Base-by-base conservation (phyloP, 2,888 invertebrate genomes). In the Ormyrus rosae region DNA sequence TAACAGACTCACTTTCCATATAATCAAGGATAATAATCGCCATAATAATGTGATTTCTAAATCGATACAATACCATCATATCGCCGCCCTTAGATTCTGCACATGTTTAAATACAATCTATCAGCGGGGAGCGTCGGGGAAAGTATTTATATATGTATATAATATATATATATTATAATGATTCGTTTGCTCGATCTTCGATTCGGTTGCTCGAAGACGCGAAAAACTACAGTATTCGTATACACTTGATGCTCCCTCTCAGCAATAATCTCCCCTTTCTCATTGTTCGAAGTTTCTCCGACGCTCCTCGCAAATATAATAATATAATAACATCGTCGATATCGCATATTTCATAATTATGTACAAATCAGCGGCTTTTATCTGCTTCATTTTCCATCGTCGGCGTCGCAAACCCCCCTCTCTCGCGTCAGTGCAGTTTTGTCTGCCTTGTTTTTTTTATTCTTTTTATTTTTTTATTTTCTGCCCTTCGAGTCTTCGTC, bases 331-430 rank as follows among this genome's bases (percentile, higher is more conserved):
- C 88, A 88, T 89, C 86, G 84, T 88, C 86, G 84, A 86, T 87
- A 87, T 87, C 85, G 84, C 82, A 83, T 83, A 83, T 85, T 85
- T 85, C 85, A 87, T 89, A 88, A 88, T 88, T 89, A 89, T 89
- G 86, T 89, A 89, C 89, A 89, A 86, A 87, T 88, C 85, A 85
- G 83, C 84, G 82, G 85, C 85, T 85, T 55, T 50, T 83, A 74
- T 84, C 83, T 64, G 9, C 19, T 51, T 74, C 60, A 46, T 60
- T 34, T 34, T 34, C 34, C 58, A 34, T 71, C 70, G 13, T 76
- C 64, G 10, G 51, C 19, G 56, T 34, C 56, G 51, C 60, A 51
- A 53, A 19, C n/a, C 78, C 83, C 74, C 81, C 73, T 60, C 79
- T 72, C 64, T 78, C 67, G 55, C 60, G 13, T 68, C 53, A 13